Base-by-base conservation (phyloP, 2,888 invertebrate genomes). In the Calliscelio sp. region DNA sequence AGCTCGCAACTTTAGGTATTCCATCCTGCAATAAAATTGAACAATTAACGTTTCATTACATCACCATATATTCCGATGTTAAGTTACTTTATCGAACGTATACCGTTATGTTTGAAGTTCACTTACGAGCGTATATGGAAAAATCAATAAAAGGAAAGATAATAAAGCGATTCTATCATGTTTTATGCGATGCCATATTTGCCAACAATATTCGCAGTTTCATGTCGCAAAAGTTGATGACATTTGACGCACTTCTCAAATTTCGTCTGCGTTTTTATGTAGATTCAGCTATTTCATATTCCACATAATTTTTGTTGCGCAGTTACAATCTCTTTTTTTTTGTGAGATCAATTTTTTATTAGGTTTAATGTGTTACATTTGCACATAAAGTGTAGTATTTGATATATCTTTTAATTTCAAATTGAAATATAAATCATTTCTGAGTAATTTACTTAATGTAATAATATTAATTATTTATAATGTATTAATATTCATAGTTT, bases 21-120 rank as follows among this genome's bases (percentile, higher is more conserved):
- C 55, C 66, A 84, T 71, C 32, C 59, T 38, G 81, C 85, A 81
- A 78, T 79, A 81, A 79, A 85, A 78, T 85, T 81, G 79, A 79
- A 85, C 78, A 79, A 85, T 85, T 81, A 79, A 74, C 63, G 85
- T 85, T 85, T 74, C 81, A 85, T 85, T 85, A 81, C 81, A 81
- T 85, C 81, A 63, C 51, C 78, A 59, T 78, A 81, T 79, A 84
- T 79, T 79, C 66, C 32, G 44, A 73, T 77, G 73, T 68, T 68
- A 83, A 79, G 74, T 78, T 61, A 73, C 81, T 78, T 84, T 55
- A 77, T 84, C 66, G 49, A 78, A 77, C 73, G 59, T 61, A 61
- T 70, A 32, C 61, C 49, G 74, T 70, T 78, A 74, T 81, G 63
- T 81, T 63, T 73, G 77, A 81, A 85, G 68, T 78, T 78, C 77